These are phyloP conservation scores for Hesperia comma DNA, from an alignment of 2,888 invertebrate species.

Conservation along the genomic window DNA sequence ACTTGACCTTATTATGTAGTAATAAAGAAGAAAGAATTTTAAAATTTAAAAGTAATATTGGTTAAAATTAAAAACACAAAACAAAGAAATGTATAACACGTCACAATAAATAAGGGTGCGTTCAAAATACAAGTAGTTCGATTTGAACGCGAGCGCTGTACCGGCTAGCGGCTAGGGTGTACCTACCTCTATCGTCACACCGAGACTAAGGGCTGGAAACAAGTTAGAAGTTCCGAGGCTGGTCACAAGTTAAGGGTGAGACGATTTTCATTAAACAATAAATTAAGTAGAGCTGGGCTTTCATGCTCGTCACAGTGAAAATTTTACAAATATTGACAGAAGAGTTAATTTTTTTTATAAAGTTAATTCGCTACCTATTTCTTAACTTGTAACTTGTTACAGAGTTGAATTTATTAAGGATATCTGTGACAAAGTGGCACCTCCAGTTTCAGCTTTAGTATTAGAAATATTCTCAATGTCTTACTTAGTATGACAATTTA, in stretches of 20 bases:
- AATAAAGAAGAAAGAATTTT: too few species aligned
- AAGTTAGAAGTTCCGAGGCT: constrained; percentile 67
- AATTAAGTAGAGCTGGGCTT: neutral
- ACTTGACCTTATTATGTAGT: neutral
- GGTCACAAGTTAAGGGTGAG: constrained; percentile 44
- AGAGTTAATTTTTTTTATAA: too few species aligned
- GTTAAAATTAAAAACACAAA: constrained; percentile 5
- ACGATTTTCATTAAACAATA: constrained; percentile 25
- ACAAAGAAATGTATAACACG: constrained; percentile 19
- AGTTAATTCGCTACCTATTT: too few species aligned
- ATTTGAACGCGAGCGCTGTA: constrained; percentile 6
- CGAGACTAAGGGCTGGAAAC: constrained; percentile 73
- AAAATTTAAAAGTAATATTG: too few species aligned
- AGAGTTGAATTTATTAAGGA: neutral
- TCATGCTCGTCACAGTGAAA: neutral
- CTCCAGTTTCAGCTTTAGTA: too few species aligned
- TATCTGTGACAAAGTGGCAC: too few species aligned
- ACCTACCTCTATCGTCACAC: constrained; percentile 65
- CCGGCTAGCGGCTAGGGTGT: constrained; percentile 38
- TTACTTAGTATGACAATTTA: too few species aligned
- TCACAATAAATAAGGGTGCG: constrained; percentile 20
- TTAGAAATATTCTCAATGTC: too few species aligned
- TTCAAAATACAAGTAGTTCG: constrained; percentile 16
- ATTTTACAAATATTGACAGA: neutral
- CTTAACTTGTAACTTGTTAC: too few species aligned